phyloP scores from a whole-genome alignment of 1,140 invertebrate genomes.

The Drosophila parabipectinata region DNA sequence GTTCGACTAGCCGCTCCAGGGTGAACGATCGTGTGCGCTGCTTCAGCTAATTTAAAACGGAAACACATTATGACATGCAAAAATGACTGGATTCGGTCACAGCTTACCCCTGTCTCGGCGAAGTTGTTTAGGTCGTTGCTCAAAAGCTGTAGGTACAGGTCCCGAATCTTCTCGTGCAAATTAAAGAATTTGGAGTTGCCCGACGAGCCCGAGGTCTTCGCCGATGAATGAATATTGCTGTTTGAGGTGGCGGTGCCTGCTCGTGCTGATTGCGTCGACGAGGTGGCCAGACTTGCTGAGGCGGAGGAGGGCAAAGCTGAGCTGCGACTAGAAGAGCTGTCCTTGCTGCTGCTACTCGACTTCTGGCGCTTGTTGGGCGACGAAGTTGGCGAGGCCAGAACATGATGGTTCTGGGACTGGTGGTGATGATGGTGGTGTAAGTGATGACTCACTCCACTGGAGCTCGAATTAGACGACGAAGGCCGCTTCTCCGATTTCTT shows the following conservation, averaged over 20 bases:
- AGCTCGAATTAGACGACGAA: constrained; percentile 52
- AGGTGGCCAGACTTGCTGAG: constrained; percentile 41
- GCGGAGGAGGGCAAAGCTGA: constrained; percentile 58
- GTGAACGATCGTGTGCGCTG: constrained; percentile 87
- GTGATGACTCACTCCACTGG: constrained; percentile 41
- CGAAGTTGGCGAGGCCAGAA: constrained; percentile 68
- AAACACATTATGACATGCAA: neutral
- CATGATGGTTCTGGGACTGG: constrained; percentile 70
- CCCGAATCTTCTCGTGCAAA: constrained; percentile 86
- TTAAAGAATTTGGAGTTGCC: constrained; percentile 84
- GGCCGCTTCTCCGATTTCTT: constrained; percentile 77
- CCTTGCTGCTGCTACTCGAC: constrained; percentile 65
- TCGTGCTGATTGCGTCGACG: constrained; percentile 40
- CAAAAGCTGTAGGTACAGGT: constrained; percentile 84
- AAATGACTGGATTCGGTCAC: too few relatives aligned
- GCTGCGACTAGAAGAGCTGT: constrained; percentile 73
- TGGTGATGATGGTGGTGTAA: constrained; percentile 57
- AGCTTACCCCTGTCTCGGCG: constrained; percentile 78
- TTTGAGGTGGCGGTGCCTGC: constrained; percentile 38
- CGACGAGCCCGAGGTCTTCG: constrained; percentile 23
- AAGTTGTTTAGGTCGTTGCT: constrained; percentile 76
- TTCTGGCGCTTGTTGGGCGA: constrained; percentile 80
- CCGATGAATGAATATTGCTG: constrained; percentile 12
- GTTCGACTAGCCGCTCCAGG: constrained; percentile 92
- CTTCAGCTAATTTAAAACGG: constrained; percentile 53